Evolutionary conservation across 2,797 vertebrate species (phyloP).

Genomic region (Artibeus jamaicensis): DNA sequence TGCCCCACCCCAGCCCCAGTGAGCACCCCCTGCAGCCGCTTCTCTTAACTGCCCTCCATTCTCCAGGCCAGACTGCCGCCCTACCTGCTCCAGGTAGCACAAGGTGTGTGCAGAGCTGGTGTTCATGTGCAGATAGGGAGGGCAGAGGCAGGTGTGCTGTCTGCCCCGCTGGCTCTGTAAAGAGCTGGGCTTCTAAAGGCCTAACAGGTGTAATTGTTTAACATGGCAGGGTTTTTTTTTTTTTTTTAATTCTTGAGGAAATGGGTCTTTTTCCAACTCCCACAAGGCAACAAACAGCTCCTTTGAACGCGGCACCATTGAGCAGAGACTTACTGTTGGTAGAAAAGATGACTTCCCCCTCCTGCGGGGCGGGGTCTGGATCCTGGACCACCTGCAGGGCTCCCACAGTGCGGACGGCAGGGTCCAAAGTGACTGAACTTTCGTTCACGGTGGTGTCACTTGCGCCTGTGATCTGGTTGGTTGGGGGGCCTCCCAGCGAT

Average conservation of each 20-base stretch:
- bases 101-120: not conserved
- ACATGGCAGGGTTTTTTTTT: too few species aligned
- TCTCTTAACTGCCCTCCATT: not conserved
- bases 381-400: constrained; percentile 89
- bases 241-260: not conserved
- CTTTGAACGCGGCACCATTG: rapidly evolving
- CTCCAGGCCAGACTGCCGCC: not conserved
- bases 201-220: not conserved
- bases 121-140: not conserved
- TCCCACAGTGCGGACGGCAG: constrained; percentile 83
- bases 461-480: constrained; percentile 92
- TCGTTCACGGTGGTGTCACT: constrained; percentile 93
- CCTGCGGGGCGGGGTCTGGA: constrained; percentile 82
- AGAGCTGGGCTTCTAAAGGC: not conserved
- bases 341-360: constrained; percentile 86
- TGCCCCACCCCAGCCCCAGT: not conserved
- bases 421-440: constrained; percentile 92
- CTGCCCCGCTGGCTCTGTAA: not conserved
- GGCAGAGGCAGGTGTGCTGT: not conserved
- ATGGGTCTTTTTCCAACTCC: not conserved
- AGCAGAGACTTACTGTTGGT: constrained; percentile 89
- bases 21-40: too few species aligned
- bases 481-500: constrained; percentile 88
- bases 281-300: not conserved
- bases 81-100: not conserved